Evolutionary conservation across 2,888 invertebrate genomes (phyloP).

Genomic region (Lydus trimaculatus): DNA sequence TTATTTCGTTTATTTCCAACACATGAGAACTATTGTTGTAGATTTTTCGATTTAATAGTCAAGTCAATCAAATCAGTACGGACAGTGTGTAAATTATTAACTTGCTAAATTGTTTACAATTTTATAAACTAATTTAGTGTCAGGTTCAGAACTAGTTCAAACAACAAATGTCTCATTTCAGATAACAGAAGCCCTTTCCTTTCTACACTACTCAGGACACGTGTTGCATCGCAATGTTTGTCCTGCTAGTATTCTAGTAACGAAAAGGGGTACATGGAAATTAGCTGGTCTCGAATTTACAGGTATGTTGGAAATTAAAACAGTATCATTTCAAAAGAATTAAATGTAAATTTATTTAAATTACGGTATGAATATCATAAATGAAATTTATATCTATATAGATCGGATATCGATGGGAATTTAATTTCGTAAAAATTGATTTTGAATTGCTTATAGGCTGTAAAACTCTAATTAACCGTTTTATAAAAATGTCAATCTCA

Average conservation of each 20-base stretch:
- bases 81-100: too few species aligned
- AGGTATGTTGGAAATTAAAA: constrained; percentile 65
- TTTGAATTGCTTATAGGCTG: background rate
- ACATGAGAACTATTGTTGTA: too few species aligned
- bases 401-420: background rate
- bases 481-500: constrained; percentile 29
- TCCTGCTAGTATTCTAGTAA: constrained; percentile 90
- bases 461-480: background rate
- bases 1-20: too few species aligned
- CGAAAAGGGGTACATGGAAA: constrained; percentile 95
- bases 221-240: constrained; percentile 94
- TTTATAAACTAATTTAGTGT: background rate
- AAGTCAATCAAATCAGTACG: too few species aligned
- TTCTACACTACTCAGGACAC: constrained; percentile 87
- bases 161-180: constrained; percentile 61
- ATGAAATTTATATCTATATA: too few species aligned
- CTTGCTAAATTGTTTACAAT: too few species aligned
- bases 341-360: background rate
- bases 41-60: too few species aligned
- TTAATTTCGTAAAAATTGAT: background rate
- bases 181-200: constrained; percentile 94
- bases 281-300: constrained; percentile 93
- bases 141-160: background rate
- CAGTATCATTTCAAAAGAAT: too few species aligned
- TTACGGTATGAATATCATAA: background rate